Evolutionary conservation across 2,113 vertebrate genomes (phyloP).

Genomic region (Anguilla rostrata): DNA sequence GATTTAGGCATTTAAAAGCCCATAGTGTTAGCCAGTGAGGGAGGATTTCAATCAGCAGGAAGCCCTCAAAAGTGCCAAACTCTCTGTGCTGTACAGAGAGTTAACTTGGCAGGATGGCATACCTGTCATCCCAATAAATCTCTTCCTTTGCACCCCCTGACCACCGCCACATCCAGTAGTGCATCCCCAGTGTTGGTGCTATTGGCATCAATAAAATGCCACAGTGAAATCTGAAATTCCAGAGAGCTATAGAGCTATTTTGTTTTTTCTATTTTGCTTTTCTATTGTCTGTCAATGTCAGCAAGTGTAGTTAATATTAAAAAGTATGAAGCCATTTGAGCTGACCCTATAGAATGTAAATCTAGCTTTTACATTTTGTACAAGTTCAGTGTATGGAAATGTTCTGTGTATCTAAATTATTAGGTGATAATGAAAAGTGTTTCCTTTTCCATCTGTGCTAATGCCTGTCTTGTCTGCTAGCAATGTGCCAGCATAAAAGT

Average conservation of each 20-base stretch:
- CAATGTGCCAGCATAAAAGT: conserved; percentile 68
- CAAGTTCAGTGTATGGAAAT: background rate
- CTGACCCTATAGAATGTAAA: background rate
- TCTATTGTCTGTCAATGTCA: background rate
- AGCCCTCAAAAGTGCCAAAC: too few relatives aligned
- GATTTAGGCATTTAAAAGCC: too few relatives aligned
- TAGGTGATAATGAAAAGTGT: background rate
- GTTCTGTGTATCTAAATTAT: too few relatives aligned
- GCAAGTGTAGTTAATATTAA: background rate
- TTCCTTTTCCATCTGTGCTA: background rate
- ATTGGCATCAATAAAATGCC: too few relatives aligned
- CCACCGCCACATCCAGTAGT: conserved; percentile 52
- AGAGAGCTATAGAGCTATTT: too few relatives aligned
- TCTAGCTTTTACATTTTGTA: background rate
- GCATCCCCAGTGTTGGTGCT: conserved; percentile 58
- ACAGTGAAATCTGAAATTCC: too few relatives aligned
- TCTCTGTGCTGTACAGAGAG: too few relatives aligned
- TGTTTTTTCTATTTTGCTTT: background rate
- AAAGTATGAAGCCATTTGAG: background rate
- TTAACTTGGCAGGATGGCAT: too few relatives aligned
- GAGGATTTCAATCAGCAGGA: too few relatives aligned
- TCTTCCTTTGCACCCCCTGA: too few relatives aligned
- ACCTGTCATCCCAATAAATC: too few relatives aligned
- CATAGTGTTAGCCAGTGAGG: too few relatives aligned
- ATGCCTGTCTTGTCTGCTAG: conserved; percentile 62